Evolutionary conservation across 1,140 invertebrate species (phyloP).

Genomic region (Ladona fulva): DNA sequence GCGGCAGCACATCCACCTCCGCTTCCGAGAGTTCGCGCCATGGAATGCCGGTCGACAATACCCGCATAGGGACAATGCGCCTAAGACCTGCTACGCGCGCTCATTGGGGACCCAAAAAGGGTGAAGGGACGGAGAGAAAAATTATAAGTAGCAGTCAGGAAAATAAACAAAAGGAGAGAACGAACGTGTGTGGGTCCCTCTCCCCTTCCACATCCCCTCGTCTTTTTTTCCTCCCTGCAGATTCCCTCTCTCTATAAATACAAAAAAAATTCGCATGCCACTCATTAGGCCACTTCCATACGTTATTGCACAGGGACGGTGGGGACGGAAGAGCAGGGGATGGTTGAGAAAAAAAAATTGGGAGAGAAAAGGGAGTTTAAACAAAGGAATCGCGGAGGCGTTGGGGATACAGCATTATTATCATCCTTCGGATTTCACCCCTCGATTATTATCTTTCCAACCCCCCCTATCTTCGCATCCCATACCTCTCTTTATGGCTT

Average conservation of each 20-base stretch:
- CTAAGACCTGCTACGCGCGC: not conserved
- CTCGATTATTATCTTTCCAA: conserved; percentile 5
- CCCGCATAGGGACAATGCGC: not conserved
- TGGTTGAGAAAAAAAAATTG: not conserved
- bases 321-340: not conserved
- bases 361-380: not conserved
- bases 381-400: not conserved
- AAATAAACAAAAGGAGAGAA: not conserved
- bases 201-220: not conserved
- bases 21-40: not conserved
- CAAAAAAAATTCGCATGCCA: not conserved
- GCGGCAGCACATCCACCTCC: not conserved
- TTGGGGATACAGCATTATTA: not conserved
- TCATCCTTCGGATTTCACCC: not conserved
- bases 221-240: not conserved
- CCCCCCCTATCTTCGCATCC: not conserved
- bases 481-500: too few relatives aligned
- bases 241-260: not conserved
- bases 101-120: not conserved
- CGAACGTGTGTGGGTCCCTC: not conserved
- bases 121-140: not conserved
- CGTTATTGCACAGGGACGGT: not conserved
- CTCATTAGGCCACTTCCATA: conserved; percentile 8
- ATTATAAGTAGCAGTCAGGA: not conserved
- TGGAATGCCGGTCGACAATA: not conserved